These are phyloP conservation scores for Bugula neritina DNA, from an alignment of 2,888 invertebrate genomes.

Conservation along the genomic window DNA sequence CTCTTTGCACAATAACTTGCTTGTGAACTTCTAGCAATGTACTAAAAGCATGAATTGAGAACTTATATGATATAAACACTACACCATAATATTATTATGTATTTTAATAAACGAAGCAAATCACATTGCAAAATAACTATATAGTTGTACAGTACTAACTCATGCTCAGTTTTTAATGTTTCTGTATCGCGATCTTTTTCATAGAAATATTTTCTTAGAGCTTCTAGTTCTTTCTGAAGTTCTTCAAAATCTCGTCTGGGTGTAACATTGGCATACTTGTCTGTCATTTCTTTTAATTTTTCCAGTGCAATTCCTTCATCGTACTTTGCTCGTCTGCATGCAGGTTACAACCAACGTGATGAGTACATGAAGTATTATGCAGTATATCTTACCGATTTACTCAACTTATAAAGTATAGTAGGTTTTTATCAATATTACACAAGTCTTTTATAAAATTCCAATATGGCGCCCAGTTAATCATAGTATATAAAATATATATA, in stretches of 20 bases:
- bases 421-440: too few relatives aligned
- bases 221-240: conserved; percentile 42
- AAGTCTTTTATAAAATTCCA: too few relatives aligned
- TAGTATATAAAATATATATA: too few relatives aligned
- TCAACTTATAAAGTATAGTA: too few relatives aligned
- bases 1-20: conserved; percentile 45
- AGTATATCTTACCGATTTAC: neutral
- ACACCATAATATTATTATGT: too few relatives aligned
- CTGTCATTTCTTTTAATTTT: conserved; percentile 48
- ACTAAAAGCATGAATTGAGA: too few relatives aligned
- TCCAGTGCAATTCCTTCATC: conserved; percentile 16
- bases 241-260: conserved; percentile 49
- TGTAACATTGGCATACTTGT: conserved; percentile 53
- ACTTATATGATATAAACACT: too few relatives aligned
- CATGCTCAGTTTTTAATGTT: conserved; percentile 46
- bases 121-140: too few relatives aligned
- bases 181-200: conserved; percentile 38
- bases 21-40: conserved; percentile 39
- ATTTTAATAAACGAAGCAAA: too few relatives aligned
- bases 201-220: conserved; percentile 37
- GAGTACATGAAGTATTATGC: too few relatives aligned
- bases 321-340: conserved; percentile 18
- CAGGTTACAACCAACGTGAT: neutral
- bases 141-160: conserved; percentile 28
- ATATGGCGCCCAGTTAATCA: too few relatives aligned